Evolutionary conservation across 1,140 invertebrate genomes (phyloP), one percentile per base, ranked within the genome.

Genomic region (Nixonia krombeini): DNA sequence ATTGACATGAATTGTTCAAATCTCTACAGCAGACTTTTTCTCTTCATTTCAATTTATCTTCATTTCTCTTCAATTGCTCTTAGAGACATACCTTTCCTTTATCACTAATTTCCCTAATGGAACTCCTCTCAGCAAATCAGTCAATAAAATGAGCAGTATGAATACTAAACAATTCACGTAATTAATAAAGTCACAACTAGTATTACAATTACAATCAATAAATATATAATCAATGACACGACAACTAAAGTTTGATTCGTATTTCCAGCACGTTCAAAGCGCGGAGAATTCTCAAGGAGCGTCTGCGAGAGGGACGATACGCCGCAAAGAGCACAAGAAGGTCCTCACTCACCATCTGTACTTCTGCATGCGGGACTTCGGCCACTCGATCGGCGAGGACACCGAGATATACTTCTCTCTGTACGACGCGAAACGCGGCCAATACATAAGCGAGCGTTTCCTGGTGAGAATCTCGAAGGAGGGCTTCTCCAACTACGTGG

Each of bases 301-400:
- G 15, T 92, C 92, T 46, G 92, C 92, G 75, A 88, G 91, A 2
- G 92, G 92, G 0, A 94, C 92, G 0, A 78, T 93, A 3, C 88
- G 89, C 12, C 86, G 90, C 1, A 92, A 88, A 83, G 89, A 91
- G 64, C 84, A 86, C 31, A 88, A 87, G n/a, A 91, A 91, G 72
- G 87, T 91, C 0, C 78, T 91, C 3, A 91, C 92, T 0, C 92
- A 95, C 80, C 93, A 96, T 78, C 84, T 96, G 5, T 94, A 94
- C 80, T 92, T 95, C 76, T 94, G 91, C 74, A 94, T 96, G 91
- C 83, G 94, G 4, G 93, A 96, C 76, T 96, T 96, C 77, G 92
- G 93, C 0, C 92, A 94, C 71, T 90, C 91, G 9, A 89, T 93
- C 9, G 93, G 93, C 0, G 95, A 97, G 80, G 94, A 96, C 74